Conservation (phyloP, 2,888 invertebrate genomes). For the Brachylomia viminalis region DNA sequence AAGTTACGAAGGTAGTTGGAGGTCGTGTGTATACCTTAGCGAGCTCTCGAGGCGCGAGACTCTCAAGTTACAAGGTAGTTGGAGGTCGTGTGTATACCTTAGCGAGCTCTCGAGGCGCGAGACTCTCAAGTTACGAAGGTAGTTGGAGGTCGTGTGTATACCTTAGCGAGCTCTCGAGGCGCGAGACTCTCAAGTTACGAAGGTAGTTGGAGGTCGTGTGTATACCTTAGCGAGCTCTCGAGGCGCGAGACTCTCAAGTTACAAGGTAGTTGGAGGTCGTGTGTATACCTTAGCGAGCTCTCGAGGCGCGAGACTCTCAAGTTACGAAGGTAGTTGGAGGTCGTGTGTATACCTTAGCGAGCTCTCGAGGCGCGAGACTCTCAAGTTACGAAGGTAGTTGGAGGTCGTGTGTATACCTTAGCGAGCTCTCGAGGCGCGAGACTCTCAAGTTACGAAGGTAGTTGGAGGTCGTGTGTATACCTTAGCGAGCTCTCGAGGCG, state of each 20-base stretch:
- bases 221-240: background rate
- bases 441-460: too few relatives aligned
- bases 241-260: too few relatives aligned
- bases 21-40: background rate
- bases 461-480: background rate
- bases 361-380: too few relatives aligned
- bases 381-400: too few relatives aligned
- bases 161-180: background rate
- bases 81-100: background rate
- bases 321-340: too few relatives aligned
- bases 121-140: too few relatives aligned
- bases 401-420: background rate
- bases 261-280: background rate
- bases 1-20: too few relatives aligned
- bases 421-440: background rate
- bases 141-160: background rate
- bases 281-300: background rate
- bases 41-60: background rate
- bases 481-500: background rate
- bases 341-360: background rate
- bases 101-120: background rate
- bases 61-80: too few relatives aligned
- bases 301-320: too few relatives aligned
- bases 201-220: background rate
- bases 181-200: too few relatives aligned